Evolutionary conservation across 2,888 invertebrate genomes (phyloP), one percentile per base, ranked within the genome.

Genomic region (Cetonia aurata): DNA sequence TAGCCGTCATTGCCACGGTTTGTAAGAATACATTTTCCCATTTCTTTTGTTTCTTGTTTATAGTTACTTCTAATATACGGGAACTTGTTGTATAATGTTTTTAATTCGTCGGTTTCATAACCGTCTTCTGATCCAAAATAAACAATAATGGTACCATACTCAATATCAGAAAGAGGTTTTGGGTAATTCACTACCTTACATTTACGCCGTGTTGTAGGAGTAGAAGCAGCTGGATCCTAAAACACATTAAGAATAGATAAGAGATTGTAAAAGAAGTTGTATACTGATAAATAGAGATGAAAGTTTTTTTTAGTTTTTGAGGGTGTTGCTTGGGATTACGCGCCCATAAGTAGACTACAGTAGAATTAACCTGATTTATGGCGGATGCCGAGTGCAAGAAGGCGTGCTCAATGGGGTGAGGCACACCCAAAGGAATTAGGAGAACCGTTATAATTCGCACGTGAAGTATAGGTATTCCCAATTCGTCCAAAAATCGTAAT

Each of bases 61-160:
- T 74, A 76, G 56, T 81, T 82, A n/a, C 76, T 70, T 1, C 12
- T 1, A 33, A 80, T n/a, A 72, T 82, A 78, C n/a, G 74, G 70
- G 72, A 79, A 82, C 73, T 82, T 83, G 65, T 76, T 71, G 44
- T 79, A 76, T 44, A 85, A 71, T 6, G 74, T 65, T 67, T 72
- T 59, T 74, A 83, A 81, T 52, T 75, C 79, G 3, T 78, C 74
- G 3, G 81, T 77, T 19, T 78, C 67, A 52, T 76, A 19, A n/a
- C 78, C 79, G 59, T 81, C 79, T 72, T 74, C 79, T 0, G 78
- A 75, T 17, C 81, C 79, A 44, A 83, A 80, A 75, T 82, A 84
- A 8, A 85, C 33, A 13, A 83, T 79, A n/a, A 80, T 78, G 1
- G 83, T 83, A 3, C 72, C 69, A 0, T 33, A 2, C 37, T 78